Conservation (phyloP, 2,888 invertebrate species). For the Pristionchus maxplancki region DNA sequence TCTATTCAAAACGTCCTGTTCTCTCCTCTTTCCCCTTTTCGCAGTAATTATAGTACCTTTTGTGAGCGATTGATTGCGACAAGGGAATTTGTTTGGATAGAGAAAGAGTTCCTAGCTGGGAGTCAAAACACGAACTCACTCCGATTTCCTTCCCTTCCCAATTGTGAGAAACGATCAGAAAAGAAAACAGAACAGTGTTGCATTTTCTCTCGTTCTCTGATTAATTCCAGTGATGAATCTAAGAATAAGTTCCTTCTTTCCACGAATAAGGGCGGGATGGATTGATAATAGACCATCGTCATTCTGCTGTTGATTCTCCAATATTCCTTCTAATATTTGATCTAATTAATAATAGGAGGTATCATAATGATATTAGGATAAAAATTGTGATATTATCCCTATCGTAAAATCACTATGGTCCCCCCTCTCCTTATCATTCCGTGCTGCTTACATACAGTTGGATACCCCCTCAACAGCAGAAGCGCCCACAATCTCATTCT, state of each 20-base stretch:
- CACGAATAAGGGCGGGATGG: background rate
- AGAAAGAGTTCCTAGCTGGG: background rate
- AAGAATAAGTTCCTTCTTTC: background rate
- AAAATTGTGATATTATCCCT: too few species aligned
- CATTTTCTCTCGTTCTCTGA: background rate
- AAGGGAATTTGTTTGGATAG: background rate
- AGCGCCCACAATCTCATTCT: too few species aligned
- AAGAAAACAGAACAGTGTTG: background rate
- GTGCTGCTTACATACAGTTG: too few species aligned
- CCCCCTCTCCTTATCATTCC: too few species aligned
- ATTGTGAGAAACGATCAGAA: background rate
- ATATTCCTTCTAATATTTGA: background rate
- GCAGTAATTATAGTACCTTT: constrained; percentile 6
- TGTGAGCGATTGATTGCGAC: constrained; percentile 2
- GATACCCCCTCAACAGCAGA: too few species aligned
- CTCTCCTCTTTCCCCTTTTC: background rate
- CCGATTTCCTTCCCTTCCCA: background rate
- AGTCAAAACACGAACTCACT: constrained; percentile 9
- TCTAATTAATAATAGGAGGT: too few species aligned
- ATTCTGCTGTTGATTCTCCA: background rate
- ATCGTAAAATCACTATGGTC: too few species aligned
- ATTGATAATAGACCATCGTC: background rate
- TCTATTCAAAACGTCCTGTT: background rate
- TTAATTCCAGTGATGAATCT: background rate
- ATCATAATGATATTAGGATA: too few species aligned